Evolutionary conservation across 2,888 invertebrate genomes (phyloP).

Genomic region (Cephonodes hylas): DNA sequence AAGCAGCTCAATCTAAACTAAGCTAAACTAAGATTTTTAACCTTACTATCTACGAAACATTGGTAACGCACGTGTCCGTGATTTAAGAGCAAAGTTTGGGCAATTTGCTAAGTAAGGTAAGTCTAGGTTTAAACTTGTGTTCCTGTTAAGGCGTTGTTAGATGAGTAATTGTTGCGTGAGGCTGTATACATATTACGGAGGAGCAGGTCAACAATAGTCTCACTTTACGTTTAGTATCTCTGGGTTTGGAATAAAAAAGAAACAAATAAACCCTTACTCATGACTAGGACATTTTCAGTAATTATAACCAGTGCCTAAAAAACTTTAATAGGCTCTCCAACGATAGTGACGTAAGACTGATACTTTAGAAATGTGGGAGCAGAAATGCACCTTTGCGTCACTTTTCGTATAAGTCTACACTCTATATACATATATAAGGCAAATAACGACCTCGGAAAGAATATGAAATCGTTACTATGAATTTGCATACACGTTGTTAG

Average conservation of each 20-base stretch:
- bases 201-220: neutral
- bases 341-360: too few relatives aligned
- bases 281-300: too few relatives aligned
- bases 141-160: neutral
- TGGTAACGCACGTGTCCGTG: slow-evolving; percentile 14
- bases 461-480: neutral
- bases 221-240: neutral
- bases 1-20: too few relatives aligned
- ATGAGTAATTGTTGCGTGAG: neutral
- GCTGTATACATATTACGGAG: neutral
- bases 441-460: too few relatives aligned
- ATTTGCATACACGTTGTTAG: neutral
- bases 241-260: neutral
- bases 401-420: too few relatives aligned
- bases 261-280: too few relatives aligned
- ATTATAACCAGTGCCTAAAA: too few relatives aligned
- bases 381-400: too few relatives aligned
- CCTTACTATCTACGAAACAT: neutral
- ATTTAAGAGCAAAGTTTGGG: slow-evolving; percentile 21
- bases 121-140: slow-evolving; percentile 11
- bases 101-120: slow-evolving; percentile 17
- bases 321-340: too few relatives aligned
- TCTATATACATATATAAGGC: too few relatives aligned
- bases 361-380: too few relatives aligned
- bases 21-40: too few relatives aligned